Evolutionary conservation across 2,113 vertebrate species (phyloP).

Genomic region (Muscicapa adusta): DNA sequence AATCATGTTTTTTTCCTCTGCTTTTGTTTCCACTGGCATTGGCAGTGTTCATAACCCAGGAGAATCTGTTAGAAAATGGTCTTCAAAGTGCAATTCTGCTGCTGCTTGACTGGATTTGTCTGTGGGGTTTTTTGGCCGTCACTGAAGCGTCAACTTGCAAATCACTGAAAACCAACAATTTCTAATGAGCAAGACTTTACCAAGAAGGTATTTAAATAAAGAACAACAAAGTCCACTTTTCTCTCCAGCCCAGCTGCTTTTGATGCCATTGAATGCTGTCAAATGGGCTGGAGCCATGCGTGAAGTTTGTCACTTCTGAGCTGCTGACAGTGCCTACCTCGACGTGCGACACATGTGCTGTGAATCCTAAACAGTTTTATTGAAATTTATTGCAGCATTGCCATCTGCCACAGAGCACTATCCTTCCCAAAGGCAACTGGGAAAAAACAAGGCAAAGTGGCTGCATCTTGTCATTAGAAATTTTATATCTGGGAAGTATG

Average conservation of each 20-base stretch:
- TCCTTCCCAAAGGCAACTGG: not conserved
- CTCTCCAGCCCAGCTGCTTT: not conserved
- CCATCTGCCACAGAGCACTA: not conserved
- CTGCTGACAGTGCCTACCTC: not conserved
- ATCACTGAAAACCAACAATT: conserved; percentile 8
- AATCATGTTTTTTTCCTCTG: not conserved
- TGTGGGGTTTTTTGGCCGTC: not conserved
- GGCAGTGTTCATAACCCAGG: not conserved
- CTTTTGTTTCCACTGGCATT: conserved; percentile 28
- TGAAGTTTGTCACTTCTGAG: conserved; percentile 3
- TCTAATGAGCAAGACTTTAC: not conserved
- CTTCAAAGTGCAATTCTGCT: conserved; percentile 1
- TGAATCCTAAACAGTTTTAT: not conserved
- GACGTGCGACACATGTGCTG: fast-evolving
- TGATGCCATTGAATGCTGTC: not conserved
- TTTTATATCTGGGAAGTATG: not conserved
- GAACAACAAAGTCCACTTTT: not conserved
- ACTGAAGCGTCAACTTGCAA: not conserved
- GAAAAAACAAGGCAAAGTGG: not conserved
- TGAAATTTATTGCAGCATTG: not conserved
- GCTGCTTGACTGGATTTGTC: conserved; percentile 17
- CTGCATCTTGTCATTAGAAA: not conserved
- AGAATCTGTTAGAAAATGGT: conserved; percentile 3
- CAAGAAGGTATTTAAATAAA: conserved; percentile 24
- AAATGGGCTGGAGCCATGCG: not conserved